Evolutionary conservation across 2,113 vertebrate species (phyloP).

Genomic region (Nettapus auritus): DNA sequence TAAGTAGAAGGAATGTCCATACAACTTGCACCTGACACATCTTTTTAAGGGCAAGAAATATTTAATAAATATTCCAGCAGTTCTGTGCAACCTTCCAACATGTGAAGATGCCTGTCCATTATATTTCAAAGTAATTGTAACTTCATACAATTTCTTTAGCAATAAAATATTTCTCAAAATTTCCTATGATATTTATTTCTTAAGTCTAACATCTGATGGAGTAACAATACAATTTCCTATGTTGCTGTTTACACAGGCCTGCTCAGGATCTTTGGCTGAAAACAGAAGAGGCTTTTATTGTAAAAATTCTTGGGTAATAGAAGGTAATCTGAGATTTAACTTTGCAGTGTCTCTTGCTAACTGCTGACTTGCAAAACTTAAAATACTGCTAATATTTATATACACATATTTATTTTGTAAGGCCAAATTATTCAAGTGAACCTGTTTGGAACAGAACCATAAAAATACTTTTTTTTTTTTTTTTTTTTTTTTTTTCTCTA

Average conservation of each 20-base stretch:
- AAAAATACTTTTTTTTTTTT: background rate
- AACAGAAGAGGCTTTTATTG: background rate
- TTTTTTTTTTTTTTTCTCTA: background rate
- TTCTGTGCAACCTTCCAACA: background rate
- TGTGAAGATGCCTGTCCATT: background rate
- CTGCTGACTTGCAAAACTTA: background rate
- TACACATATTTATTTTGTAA: background rate
- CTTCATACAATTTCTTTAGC: background rate
- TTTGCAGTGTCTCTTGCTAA: background rate
- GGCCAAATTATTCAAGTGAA: background rate
- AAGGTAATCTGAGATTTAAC: background rate
- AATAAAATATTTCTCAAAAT: accelerated
- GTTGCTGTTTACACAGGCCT: background rate
- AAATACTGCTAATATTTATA: background rate
- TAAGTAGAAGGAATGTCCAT: background rate
- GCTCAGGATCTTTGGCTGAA: background rate
- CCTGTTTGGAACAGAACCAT: background rate
- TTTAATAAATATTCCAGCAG: background rate
- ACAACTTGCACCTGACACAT: background rate
- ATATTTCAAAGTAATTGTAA: background rate
- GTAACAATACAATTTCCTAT: background rate
- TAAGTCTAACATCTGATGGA: background rate
- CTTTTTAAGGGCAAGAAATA: background rate
- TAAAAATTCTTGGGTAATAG: background rate
- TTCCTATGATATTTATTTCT: background rate